Base-by-base conservation (phyloP, 2,888 invertebrate species). In the Biston stratarius region DNA sequence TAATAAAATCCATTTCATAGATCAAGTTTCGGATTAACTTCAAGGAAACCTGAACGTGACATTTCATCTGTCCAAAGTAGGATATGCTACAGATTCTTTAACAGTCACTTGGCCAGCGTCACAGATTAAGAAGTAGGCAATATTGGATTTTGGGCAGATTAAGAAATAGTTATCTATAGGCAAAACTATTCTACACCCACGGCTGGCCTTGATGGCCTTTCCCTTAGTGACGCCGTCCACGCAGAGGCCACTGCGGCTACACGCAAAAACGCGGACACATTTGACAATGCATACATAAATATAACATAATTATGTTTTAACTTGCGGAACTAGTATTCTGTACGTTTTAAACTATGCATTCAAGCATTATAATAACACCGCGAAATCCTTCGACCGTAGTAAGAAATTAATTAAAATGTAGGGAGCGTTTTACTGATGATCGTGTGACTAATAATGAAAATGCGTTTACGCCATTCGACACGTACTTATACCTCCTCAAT, bases 151-250 rank as follows among this genome's bases (percentile, higher is more conserved):
- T 45, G 7, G 8, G 24, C 24, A 63, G 58, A 55, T 38, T 56
- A 59, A 34, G 38, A 56, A 38, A 45, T 33, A 63, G 67, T 60
- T 24, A 33, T 63, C 3, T 63, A 49, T 62, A 38, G 57, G 11
- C 61, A 67, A 34, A 24, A 24, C 24, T 24, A 12, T 33, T 61
- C 55, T 69, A 77, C 81, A 77, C 83, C 79, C 74, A 77, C 75
- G 67, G 59, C 49, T 74, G 83, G 78, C 85, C 86, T 84, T 79
- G 83, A 60, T 65, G 74, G 81, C 86, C 84, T 85, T 85, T 86
- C 84, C 83, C 83, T 83, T 74, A 61, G 66, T 79, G 80, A 82
- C 83, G 77, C 67, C 67, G 66, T 65, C 67, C 66, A 63, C 64
- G 61, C 51, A 67, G 68, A 75, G 73, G 73, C 72, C 72, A 68